Evolutionary conservation across 2,888 invertebrate genomes (phyloP), one percentile per base, ranked within the genome.

Genomic region (Drosophila fungiperda): DNA sequence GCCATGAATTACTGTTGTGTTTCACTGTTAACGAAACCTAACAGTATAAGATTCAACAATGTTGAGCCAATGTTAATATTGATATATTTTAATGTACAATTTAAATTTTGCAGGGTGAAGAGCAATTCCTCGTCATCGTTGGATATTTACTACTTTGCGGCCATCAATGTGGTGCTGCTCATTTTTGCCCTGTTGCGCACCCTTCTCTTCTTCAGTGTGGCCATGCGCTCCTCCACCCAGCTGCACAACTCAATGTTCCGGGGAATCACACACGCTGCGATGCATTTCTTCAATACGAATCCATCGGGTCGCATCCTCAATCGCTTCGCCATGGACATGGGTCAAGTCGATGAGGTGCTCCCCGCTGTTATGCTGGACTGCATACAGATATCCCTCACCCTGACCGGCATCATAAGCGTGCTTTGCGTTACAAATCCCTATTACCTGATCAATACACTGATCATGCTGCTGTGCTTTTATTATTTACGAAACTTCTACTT

Each of bases 301-400:
- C 96, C 97, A 0, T 96, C 96, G 0, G 96, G 96, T 0, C 93
- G 96, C 38, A 96, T 98, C 76, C 94, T 98, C 52, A 98, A 98
- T 93, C 94, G 98, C 33, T 98, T 98, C 93, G 96, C 98, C 0
- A 98, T 98, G 93, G 98, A 98, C 89, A 95, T 97, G 94, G 97
- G 93, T 2, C 80, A 94, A 94, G 78, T 95, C 92, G 93, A 93
- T 78, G 93, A 93, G 76, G 82, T 91, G 17, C 67, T 93, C 68
- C 93, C 93, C 2, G 77, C 90, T 3, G 93, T 93, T 1, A 91
- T 93, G 91, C 87, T 93, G 70, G 93, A 93, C 70, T 92, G 92
- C n/a, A 79, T 92, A 17, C 96, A 97, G 94, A 96, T 98, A 66
- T 96, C 96, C 9, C 94, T 97, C 5, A 95, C 96, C 0, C 94